These are phyloP conservation scores for Myocastor coypus DNA, from an alignment of 2,113 vertebrate genomes.

Conservation along the genomic window DNA sequence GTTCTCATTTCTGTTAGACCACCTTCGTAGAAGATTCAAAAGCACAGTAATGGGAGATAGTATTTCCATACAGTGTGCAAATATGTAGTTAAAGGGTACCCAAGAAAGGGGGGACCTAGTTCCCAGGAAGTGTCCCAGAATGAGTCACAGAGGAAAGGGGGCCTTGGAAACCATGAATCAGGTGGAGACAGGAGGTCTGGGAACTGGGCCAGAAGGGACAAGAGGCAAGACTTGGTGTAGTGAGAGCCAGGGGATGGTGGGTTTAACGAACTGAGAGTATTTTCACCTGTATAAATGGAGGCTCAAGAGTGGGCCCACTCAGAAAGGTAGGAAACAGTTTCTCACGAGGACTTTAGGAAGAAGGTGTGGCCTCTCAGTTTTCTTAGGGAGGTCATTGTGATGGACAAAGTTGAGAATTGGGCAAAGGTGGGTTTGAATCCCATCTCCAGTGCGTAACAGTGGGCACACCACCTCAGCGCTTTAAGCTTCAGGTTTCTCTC, in stretches of 20 bases:
- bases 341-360: background rate
- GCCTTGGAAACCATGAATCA: background rate
- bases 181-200: background rate
- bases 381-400: background rate
- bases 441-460: background rate
- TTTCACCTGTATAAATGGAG: background rate
- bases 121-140: conserved; percentile 19
- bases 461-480: background rate
- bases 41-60: background rate
- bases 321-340: background rate
- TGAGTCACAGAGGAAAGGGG: background rate
- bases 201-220: background rate
- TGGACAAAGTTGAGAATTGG: conserved; percentile 33
- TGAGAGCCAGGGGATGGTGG: background rate
- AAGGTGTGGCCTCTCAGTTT: conserved; percentile 4
- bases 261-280: background rate
- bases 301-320: background rate
- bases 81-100: background rate
- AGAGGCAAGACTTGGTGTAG: background rate
- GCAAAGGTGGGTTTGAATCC: background rate
- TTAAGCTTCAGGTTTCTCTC: conserved; percentile 17
- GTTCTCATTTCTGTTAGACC: background rate
- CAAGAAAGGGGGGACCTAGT: conserved; percentile 9
- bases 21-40: conserved; percentile 18
- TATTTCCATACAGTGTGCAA: background rate